Conservation (phyloP, 2,113 vertebrate genomes). For the Lucifuga dentata region DNA sequence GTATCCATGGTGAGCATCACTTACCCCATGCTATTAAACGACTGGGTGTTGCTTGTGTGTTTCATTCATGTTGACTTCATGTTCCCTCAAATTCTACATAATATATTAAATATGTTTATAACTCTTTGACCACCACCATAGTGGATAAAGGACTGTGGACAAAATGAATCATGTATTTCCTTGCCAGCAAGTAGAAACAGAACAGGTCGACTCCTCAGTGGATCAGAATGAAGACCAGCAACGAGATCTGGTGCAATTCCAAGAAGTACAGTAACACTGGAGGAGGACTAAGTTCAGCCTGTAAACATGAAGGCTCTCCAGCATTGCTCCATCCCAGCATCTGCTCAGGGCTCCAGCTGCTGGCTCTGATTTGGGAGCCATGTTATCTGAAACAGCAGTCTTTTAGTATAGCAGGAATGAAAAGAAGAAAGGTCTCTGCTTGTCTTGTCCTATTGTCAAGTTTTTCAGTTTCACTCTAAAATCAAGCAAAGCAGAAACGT, state of each 20-base stretch:
- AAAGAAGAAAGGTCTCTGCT: not conserved
- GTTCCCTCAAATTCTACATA: too few relatives aligned
- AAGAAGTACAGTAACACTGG: too few relatives aligned
- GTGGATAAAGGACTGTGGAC: conserved; percentile 51
- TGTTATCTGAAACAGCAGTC: too few relatives aligned
- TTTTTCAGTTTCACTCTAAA: not conserved
- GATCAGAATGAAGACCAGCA: conserved; percentile 99
- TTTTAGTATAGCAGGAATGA: too few relatives aligned
- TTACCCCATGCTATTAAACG: conserved; percentile 2
- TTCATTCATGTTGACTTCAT: conserved; percentile 21
- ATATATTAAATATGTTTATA: too few relatives aligned
- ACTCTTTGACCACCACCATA: conserved; percentile 82
- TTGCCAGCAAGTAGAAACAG: conserved; percentile 99
- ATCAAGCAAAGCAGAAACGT: not conserved
- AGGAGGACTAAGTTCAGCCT: too few relatives aligned
- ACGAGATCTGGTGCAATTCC: conserved; percentile 99
- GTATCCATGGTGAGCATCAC: conserved; percentile 34
- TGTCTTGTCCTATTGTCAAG: not conserved
- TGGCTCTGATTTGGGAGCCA: too few relatives aligned
- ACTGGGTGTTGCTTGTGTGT: not conserved
- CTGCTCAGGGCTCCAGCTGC: too few relatives aligned
- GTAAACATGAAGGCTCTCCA: too few relatives aligned
- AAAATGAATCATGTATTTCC: conserved; percentile 95
- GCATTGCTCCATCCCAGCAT: too few relatives aligned
- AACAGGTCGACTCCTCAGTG: conserved; percentile 97